Evolutionary conservation across 64 coral and sea anemone genomes (phyloP), one percentile per base, ranked within the genome.

Genomic region (Stichodactyla mertensii): DNA sequence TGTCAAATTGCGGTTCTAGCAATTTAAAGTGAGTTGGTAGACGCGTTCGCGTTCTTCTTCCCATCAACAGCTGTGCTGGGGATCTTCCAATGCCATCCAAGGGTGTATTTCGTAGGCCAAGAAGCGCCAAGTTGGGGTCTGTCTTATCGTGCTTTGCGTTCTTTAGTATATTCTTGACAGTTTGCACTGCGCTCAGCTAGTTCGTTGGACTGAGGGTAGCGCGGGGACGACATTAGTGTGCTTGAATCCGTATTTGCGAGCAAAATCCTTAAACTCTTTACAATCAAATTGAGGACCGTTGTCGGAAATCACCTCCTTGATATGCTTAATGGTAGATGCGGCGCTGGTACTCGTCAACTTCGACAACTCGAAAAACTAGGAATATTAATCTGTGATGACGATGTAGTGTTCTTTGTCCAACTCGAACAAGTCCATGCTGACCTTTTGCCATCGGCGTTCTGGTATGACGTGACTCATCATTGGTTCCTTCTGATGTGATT

Each of bases 401-500:
- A 31, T 31, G 28, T 0, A 31, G 28, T 31, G 28, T n/a, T n/a
- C n/a, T n/a, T n/a, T n/a, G n/a, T 31, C 28, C 28, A 31, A 31
- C 0, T 31, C 28, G 1, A 31, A 31, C 28, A 31, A 31, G 28
- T 31, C 28, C 28, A 31, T 31, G 28, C 28, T 31, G 28, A 31
- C 28, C 28, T 31, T 31, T 31, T 31, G 56, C 84, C 84, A 86
- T 15, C 61, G 84, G 14, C 56, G 27, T 15, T 22, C n/a, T 11
- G 84, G 84, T 4, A 62, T 22, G 19, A 71, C 86, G 66, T 77
- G 57, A 10, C 52, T 18, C 51, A 51, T 45, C 55, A 87, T 7
- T 20, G 86, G 86, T 51, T 87, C 86, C 31, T 69, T 74, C 10
- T n/a, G n/a, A n/a, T n/a, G n/a, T n/a, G n/a, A n/a, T n/a, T n/a